These are phyloP conservation scores for Syrista parreyssii DNA, from an alignment of 2,888 invertebrate species.

Conservation along the genomic window DNA sequence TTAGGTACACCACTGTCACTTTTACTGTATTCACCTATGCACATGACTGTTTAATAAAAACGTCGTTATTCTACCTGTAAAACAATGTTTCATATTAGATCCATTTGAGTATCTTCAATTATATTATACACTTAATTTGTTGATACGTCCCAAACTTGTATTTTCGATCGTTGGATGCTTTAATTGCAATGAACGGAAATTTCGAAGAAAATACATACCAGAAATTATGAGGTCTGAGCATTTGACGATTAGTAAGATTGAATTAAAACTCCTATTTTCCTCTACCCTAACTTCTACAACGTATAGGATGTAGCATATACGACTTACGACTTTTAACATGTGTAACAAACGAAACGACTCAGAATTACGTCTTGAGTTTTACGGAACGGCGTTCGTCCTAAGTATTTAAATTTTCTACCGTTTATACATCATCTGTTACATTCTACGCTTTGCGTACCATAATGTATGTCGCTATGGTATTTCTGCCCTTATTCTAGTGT, in stretches of 20 bases:
- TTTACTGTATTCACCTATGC: constrained; percentile 34
- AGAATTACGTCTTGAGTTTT: background rate
- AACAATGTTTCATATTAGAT: background rate
- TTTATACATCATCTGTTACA: background rate
- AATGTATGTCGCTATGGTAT: too few relatives aligned
- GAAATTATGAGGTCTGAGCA: background rate
- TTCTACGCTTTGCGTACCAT: background rate
- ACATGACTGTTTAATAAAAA: constrained; percentile 57
- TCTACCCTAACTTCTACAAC: too few relatives aligned
- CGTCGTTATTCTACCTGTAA: constrained; percentile 35
- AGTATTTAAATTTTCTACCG: background rate
- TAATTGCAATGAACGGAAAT: background rate
- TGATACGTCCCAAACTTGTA: too few relatives aligned
- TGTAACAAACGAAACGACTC: background rate
- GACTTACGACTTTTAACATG: background rate
- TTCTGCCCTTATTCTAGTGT: too few relatives aligned
- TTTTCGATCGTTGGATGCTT: too few relatives aligned
- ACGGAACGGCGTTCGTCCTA: background rate
- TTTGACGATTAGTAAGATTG: background rate
- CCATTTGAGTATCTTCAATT: background rate
- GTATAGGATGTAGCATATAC: too few relatives aligned
- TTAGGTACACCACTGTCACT: constrained; percentile 13
- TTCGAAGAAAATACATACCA: background rate
- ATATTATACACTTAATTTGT: too few relatives aligned
- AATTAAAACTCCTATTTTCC: too few relatives aligned